phyloP scores from a whole-genome alignment of 2,888 invertebrate species.

The Drosophila peninsularis region DNA sequence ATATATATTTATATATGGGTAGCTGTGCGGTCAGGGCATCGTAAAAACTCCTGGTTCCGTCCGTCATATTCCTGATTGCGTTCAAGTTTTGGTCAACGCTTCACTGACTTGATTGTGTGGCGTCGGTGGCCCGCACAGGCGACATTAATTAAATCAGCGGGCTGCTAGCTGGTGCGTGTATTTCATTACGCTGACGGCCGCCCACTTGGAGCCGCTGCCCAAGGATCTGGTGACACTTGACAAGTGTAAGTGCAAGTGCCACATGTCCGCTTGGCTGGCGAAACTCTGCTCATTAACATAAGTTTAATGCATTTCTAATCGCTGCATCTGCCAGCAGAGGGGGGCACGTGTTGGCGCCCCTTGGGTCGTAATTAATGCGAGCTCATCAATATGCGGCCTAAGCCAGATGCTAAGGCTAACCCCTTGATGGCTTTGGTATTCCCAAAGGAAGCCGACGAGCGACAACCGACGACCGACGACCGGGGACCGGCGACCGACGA shows the following conservation, averaged over 20 bases:
- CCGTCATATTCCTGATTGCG: conserved; percentile 59
- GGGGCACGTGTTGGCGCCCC: conserved; percentile 72
- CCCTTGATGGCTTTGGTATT: conserved; percentile 50
- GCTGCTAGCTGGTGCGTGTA: conserved; percentile 47
- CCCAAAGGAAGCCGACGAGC: conserved; percentile 44
- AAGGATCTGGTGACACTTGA: conserved; percentile 74
- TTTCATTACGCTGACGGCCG: conserved; percentile 48
- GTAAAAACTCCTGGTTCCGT: conserved; percentile 42
- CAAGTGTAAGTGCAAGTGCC: conserved; percentile 77
- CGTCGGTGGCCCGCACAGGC: conserved; percentile 51
- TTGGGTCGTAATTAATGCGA: conserved; percentile 71
- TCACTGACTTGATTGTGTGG: conserved; percentile 69
- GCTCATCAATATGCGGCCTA: conserved; percentile 58
- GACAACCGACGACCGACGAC: conserved; percentile 39
- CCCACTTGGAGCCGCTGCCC: conserved; percentile 45
- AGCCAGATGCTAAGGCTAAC: conserved; percentile 35
- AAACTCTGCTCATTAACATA: conserved; percentile 75
- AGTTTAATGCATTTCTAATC: conserved; percentile 83
- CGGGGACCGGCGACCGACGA: conserved; percentile 45
- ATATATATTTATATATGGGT: background rate
- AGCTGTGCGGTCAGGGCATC: conserved; percentile 19
- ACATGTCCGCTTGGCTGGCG: conserved; percentile 11
- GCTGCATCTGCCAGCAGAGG: conserved; percentile 44
- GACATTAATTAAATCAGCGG: conserved; percentile 67
- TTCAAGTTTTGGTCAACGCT: conserved; percentile 68